Evolutionary conservation across 2,797 vertebrate species (phyloP), one percentile per base, ranked within the genome.

Genomic region (Tenualosa thibaudeaui): DNA sequence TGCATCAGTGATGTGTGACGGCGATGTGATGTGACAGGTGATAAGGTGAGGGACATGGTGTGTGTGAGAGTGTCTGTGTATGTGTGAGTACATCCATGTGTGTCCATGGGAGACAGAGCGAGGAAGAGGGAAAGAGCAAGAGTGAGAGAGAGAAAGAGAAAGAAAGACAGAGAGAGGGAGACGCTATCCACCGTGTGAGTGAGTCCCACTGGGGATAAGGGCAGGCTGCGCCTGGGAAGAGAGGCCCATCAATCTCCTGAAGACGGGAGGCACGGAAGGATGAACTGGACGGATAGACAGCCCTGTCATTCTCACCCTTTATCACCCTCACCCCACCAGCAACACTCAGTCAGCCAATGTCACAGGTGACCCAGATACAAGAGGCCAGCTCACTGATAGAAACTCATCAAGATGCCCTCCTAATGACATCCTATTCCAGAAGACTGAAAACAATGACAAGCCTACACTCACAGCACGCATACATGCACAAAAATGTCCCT

Each of bases 321-420:
- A 68, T 68, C 26, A 50, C 81, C 85, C 58, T 26, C 56, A 53
- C 84, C 54, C 43, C 56, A 46, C 54, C 56, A 62, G 49, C 71
- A 9, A 37, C 68, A 83, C 87, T 78, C 62, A 37, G 49, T 8
- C 46, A 49, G 46, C 56, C 40, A 81, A 68, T 87, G 86, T 89
- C 88, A 87, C 88, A 87, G 87, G 89, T 86, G 86, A 85, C 83
- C 58, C n/a, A 3, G 62, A 37, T 81, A 85, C 88, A 85, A 86
- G 89, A 87, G 84, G 83, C 83, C 90, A 87, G 90, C 89, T 10
- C 56, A 84, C 89, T 88, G 37, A 68, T n/a, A 10, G 46, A 9
- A 8, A 40, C 65, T 19, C 88, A 71, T 12, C 19, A 46, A 43
- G 68, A 43, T 43, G 31, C 31, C 26, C 31, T 5, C 12, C 13